phyloP scores from a whole-genome alignment of 2,113 vertebrate genomes.

The Corythornis cristatus region DNA sequence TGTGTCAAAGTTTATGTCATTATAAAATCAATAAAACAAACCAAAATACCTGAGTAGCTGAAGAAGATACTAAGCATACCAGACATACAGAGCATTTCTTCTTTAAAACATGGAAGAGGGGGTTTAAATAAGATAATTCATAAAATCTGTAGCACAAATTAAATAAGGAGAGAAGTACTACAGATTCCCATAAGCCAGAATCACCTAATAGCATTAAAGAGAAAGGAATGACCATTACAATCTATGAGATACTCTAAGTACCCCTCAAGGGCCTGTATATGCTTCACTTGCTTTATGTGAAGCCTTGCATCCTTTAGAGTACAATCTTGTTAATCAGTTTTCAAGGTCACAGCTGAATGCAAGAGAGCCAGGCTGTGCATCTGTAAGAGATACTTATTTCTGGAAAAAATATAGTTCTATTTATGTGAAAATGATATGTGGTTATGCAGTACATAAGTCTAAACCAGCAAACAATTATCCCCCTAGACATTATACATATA shows the following conservation, averaged over 20 bases:
- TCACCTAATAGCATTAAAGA: slow-evolving; percentile 40
- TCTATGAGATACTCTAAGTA: slow-evolving; percentile 26
- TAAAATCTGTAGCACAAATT: slow-evolving; percentile 12
- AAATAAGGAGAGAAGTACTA: slow-evolving; percentile 32
- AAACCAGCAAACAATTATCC: background rate
- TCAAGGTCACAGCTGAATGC: slow-evolving; percentile 46
- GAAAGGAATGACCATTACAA: slow-evolving; percentile 49
- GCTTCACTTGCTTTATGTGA: slow-evolving; percentile 52
- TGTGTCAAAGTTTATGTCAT: background rate
- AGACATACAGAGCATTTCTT: background rate
- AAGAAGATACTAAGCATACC: background rate
- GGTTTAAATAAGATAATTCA: background rate
- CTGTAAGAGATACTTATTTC: background rate
- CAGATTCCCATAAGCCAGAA: background rate
- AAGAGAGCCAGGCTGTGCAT: background rate
- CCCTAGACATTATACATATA: background rate
- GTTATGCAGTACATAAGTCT: background rate
- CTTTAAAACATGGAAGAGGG: background rate
- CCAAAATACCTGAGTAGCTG: background rate
- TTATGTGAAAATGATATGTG: background rate
- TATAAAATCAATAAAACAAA: background rate
- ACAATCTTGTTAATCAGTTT: slow-evolving; percentile 44
- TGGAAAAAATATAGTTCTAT: background rate
- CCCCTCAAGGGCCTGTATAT: slow-evolving; percentile 35
- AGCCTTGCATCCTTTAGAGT: background rate